Percentiles rank a stretch among this genome's conserved stretches.
Evolutionary conservation across 2,888 invertebrate genomes (phyloP).

Genomic region (Saturnia japonica): DNA sequence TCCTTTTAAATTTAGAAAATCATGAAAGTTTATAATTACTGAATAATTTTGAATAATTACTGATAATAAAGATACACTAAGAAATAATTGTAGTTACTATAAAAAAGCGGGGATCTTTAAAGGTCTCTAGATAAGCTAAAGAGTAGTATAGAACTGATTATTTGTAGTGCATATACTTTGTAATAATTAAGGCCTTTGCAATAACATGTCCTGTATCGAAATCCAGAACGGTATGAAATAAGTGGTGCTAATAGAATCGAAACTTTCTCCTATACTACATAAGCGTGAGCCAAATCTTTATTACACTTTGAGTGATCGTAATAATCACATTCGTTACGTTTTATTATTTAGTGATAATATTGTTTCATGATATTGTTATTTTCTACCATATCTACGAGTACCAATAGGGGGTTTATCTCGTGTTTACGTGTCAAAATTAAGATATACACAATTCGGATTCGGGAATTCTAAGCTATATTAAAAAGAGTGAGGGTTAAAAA

Average conservation of each 20-base stretch:
- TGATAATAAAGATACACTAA: background rate
- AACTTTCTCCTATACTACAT: background rate
- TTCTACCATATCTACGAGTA: background rate
- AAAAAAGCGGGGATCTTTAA: background rate
- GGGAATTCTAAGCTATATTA: too few relatives aligned
- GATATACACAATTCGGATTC: too few relatives aligned
- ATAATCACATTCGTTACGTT: background rate
- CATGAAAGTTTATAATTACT: too few relatives aligned
- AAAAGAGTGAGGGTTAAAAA: background rate
- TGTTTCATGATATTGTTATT: background rate
- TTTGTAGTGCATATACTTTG: background rate
- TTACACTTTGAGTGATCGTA: background rate
- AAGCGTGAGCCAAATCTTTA: slow-evolving; percentile 3
- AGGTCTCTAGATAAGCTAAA: background rate
- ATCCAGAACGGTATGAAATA: background rate
- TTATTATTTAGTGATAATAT: background rate
- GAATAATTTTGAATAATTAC: too few relatives aligned
- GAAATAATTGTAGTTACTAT: background rate
- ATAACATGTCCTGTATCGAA: background rate
- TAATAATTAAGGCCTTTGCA: background rate
- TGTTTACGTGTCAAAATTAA: background rate
- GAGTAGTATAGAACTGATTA: background rate
- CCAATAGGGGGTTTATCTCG: background rate
- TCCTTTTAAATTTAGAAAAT: too few relatives aligned
- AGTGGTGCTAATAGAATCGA: slow-evolving; percentile 2